phyloP scores from a whole-genome alignment of 2,797 vertebrate genomes.

The Uromys caudimaculatus region DNA sequence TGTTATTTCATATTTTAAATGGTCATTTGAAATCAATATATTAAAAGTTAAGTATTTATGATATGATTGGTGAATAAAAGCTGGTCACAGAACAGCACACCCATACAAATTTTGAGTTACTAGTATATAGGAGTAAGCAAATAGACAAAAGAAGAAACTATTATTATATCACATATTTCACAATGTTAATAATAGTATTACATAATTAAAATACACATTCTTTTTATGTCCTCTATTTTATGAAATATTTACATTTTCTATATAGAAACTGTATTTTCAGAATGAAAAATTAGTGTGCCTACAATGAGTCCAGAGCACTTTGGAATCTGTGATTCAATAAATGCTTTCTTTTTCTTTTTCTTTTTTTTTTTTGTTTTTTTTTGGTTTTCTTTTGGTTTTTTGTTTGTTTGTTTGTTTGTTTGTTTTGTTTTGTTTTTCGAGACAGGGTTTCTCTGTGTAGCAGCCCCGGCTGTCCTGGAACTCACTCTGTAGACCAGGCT shows the following conservation, averaged over 20 bases:
- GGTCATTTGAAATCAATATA: not conserved
- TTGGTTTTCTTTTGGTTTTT: no score
- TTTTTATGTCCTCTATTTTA: not conserved
- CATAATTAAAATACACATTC: not conserved
- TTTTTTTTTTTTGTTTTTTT: no score
- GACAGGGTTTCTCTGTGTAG: no score
- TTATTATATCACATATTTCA: not conserved
- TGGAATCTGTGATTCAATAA: not conserved
- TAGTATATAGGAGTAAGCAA: not conserved
- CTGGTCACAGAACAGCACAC: not conserved
- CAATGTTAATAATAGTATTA: not conserved
- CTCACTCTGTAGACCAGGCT: no score
- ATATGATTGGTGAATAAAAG: not conserved
- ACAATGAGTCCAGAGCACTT: not conserved
- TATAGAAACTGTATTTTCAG: not conserved
- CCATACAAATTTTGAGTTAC: not conserved
- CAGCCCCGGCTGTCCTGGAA: no score
- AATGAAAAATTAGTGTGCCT: not conserved
- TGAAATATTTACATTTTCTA: not conserved
- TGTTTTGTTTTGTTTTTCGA: no score
- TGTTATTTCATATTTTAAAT: slow-evolving; percentile 44
- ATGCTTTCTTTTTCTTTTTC: no score
- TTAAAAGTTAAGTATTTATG: not conserved
- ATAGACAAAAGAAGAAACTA: not conserved
- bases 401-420: no score